Percentiles rank a stretch among this genome's conserved stretches.
These are phyloP conservation scores for Hyperoplus immaculatus DNA, from an alignment of 2,797 vertebrate species.

Conservation along the genomic window DNA sequence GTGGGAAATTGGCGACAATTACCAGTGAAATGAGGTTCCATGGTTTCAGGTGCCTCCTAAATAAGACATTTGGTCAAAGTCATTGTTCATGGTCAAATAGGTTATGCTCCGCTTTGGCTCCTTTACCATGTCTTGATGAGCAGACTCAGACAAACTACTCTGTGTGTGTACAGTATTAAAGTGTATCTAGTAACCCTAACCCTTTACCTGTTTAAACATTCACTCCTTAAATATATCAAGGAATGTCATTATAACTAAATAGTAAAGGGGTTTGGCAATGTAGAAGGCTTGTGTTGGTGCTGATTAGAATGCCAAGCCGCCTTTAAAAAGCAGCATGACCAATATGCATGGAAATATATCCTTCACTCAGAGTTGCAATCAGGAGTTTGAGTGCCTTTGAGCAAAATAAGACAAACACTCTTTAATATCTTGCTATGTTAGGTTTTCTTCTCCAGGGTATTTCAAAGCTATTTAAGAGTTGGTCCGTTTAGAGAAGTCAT, in stretches of 20 bases:
- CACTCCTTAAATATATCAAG: neutral
- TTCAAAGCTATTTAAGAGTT: constrained; percentile 11
- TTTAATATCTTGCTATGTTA: neutral
- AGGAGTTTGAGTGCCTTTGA: neutral
- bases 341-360: neutral
- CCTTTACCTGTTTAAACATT: neutral
- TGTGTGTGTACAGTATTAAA: constrained; percentile 1
- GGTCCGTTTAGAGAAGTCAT: neutral
- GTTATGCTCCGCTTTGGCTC: constrained; percentile 36
- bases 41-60: constrained; percentile 65
- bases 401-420: neutral
- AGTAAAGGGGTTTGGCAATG: neutral
- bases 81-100: constrained; percentile 69
- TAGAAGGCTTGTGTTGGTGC: constrained; percentile 3
- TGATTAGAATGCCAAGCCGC: neutral
- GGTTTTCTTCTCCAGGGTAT: neutral
- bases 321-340: neutral
- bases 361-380: too few species aligned
- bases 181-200: neutral
- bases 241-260: constrained; percentile 8
- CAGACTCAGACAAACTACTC: neutral
- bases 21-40: constrained; percentile 75
- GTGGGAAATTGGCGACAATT: constrained; percentile 69
- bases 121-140: constrained; percentile 30
- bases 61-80: constrained; percentile 59